phyloP scores from a whole-genome alignment of 2,888 invertebrate genomes.

The Platerodrilus igneus region DNA sequence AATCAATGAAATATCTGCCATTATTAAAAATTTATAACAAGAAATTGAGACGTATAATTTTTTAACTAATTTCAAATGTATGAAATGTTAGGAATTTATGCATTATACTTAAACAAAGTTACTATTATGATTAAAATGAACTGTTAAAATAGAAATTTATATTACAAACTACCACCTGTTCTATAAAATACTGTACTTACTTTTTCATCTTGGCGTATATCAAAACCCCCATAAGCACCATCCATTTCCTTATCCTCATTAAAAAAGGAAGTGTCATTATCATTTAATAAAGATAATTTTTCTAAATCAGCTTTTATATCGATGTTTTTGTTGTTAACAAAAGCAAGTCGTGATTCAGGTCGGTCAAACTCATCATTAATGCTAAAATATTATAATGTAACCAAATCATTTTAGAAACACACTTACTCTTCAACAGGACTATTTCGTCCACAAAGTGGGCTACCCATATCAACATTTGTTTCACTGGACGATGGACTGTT shows the following conservation, averaged over 20 bases:
- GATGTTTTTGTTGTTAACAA: slow-evolving; percentile 37
- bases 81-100: too few species aligned
- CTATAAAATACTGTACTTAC: slow-evolving; percentile 26
- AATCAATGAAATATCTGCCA: too few species aligned
- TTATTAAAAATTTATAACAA: too few species aligned
- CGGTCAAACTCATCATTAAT: slow-evolving; percentile 36
- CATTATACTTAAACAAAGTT: too few species aligned
- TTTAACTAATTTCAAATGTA: too few species aligned
- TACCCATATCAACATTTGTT: slow-evolving; percentile 54
- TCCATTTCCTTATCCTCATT: slow-evolving; percentile 29
- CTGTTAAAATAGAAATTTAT: too few species aligned
- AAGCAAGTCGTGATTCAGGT: slow-evolving; percentile 43
- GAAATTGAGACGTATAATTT: too few species aligned
- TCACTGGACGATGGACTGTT: slow-evolving; percentile 51
- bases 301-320: slow-evolving; percentile 44
- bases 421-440: slow-evolving; percentile 43
- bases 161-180: too few species aligned
- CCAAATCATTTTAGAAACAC: slow-evolving; percentile 6
- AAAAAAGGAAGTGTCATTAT: slow-evolving; percentile 34
- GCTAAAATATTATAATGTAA: slow-evolving; percentile 10
- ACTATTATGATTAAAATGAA: too few species aligned
- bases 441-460: slow-evolving; percentile 43
- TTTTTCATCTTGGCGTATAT: slow-evolving; percentile 38
- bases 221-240: slow-evolving; percentile 36
- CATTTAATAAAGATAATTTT: slow-evolving; percentile 42